A percentile compares a stretch with the other conserved stretches of the same genome.
Conservation (phyloP, 2,113 vertebrate species). For the Hemibagrus wyckioides region DNA sequence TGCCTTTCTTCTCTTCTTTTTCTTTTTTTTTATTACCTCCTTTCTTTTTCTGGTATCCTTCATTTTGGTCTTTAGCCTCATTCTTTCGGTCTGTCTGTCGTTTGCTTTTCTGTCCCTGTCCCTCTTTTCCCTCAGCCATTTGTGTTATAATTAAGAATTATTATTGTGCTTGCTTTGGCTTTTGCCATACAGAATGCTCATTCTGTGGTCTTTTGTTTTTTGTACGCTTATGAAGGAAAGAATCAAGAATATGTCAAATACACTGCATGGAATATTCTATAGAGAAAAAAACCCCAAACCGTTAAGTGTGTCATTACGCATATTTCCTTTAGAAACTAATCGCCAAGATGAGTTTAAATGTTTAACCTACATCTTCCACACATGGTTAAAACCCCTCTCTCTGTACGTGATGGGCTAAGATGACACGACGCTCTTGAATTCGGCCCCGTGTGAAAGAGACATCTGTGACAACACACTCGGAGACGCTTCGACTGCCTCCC, state of each 20-base stretch:
- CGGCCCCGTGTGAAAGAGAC: conserved; percentile 64
- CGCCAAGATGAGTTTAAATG: conserved; percentile 36
- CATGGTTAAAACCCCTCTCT: conserved; percentile 52
- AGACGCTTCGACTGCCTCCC: conserved; percentile 57
- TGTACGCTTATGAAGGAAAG: background rate
- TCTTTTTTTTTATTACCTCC: conserved; percentile 48
- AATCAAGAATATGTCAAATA: background rate
- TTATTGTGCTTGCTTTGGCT: background rate
- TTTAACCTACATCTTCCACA: background rate
- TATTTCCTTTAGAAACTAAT: conserved; percentile 11
- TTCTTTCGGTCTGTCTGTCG: conserved; percentile 5
- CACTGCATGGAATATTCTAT: background rate
- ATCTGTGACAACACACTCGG: conserved; percentile 69
- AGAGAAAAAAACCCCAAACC: background rate
- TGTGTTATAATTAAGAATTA: background rate
- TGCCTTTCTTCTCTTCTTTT: conserved; percentile 50
- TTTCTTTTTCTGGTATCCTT: conserved; percentile 43
- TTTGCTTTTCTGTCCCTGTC: background rate
- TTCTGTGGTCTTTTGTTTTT: background rate
- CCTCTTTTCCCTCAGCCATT: background rate
- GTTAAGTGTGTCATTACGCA: conserved; percentile 13
- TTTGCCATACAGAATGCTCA: background rate
- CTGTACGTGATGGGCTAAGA: conserved; percentile 56
- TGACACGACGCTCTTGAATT: conserved; percentile 67
- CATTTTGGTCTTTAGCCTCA: conserved; percentile 35